Base-by-base conservation (phyloP, 2,113 vertebrate genomes). In the Phylloscopus trochilus region DNA sequence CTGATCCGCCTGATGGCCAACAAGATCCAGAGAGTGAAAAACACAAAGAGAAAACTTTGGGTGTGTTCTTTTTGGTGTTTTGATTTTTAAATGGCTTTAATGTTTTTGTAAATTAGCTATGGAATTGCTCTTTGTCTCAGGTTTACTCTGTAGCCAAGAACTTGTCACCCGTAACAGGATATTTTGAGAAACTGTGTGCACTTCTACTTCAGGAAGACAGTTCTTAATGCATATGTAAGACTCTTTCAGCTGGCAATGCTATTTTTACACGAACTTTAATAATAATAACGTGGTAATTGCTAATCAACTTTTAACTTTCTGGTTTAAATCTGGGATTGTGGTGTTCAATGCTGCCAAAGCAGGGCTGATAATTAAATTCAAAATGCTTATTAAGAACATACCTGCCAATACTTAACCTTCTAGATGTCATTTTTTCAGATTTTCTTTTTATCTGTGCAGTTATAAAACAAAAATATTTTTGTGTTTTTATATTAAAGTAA, bases 21-120 rank as follows among this genome's bases (percentile, higher is more conserved):
- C 98, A 99, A 30, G 98, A 99, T 75, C 97, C 97, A 7, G 98
- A 98, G 33, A 79, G 91, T 80, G 98, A 95, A 87, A 98, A 98
- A 93, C 97, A 92, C 91, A 98, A 98, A 96, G 98, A 99, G 70
- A 99, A 99, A 78, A 98, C 98, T 10, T 98, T 99, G 93, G 99
- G 99, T 99, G 97, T 53, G 91, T 86, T 56, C 52, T 74, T 7
- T 35, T 70, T 41, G 12, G 23, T 2, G 6, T 53, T 66, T 76
- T 53, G 20, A 21, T 83, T 84, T 83, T 84, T 43, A 68, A 81
- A 22, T 64, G 31, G 37, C 31, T 79, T 78, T 72, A 56, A 15
- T 88, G 9, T 51, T 83, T 80, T 80, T 1, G 1, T 52, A 28
- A 67, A 55, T 30, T 30, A 67, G 53, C 46, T 49, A 1, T 12